These are phyloP conservation scores for Melieria picta DNA, from an alignment of 2,888 invertebrate species.

Conservation along the genomic window DNA sequence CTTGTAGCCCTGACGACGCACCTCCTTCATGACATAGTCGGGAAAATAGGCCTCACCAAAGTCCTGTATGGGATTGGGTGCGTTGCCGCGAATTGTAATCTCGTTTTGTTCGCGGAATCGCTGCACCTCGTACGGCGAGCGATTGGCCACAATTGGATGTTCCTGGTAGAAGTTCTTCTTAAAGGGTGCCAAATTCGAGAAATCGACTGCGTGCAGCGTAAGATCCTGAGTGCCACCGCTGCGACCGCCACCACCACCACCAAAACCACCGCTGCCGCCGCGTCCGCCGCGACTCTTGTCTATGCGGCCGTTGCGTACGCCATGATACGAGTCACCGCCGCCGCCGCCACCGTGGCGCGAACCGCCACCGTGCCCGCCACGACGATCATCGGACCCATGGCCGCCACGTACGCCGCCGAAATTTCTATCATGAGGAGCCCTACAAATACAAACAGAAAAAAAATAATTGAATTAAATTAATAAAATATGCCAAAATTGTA, in stretches of 20 bases:
- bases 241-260: constrained; percentile 90
- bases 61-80: constrained; percentile 80
- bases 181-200: constrained; percentile 74
- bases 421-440: constrained; percentile 64
- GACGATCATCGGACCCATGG: constrained; percentile 80
- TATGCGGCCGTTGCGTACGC: constrained; percentile 44
- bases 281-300: constrained; percentile 72
- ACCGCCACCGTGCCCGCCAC: constrained; percentile 90
- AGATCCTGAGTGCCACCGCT: constrained; percentile 72
- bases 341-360: constrained; percentile 97
- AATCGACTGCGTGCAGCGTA: constrained; percentile 80
- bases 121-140: constrained; percentile 78
- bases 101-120: constrained; percentile 75
- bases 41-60: constrained; percentile 85
- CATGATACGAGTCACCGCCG: constrained; percentile 65
- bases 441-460: constrained; percentile 39
- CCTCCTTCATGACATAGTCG: constrained; percentile 75
- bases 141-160: constrained; percentile 72
- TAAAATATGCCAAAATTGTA: background rate
- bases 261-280: constrained; percentile 96
- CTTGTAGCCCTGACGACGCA: constrained; percentile 74
- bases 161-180: constrained; percentile 87
- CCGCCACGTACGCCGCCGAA: constrained; percentile 52
- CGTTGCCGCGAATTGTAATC: constrained; percentile 79
- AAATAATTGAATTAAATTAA: background rate